These are phyloP conservation scores for Chiloscyllium plagiosum DNA, from an alignment of 2,113 vertebrate species.

Conservation along the genomic window DNA sequence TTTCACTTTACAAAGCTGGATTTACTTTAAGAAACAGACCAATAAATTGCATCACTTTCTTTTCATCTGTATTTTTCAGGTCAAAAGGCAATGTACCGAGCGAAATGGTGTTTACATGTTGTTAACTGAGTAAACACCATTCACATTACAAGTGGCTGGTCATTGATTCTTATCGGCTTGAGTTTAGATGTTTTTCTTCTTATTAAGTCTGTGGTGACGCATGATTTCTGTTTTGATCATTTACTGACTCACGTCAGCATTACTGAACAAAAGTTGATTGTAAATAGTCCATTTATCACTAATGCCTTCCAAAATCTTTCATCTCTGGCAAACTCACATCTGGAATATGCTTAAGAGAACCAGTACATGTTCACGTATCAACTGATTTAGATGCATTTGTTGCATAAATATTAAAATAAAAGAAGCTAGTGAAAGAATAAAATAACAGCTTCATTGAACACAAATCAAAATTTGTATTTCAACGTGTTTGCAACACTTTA, in stretches of 20 bases:
- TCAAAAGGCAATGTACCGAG: slow-evolving; percentile 2
- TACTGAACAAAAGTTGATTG: slow-evolving; percentile 30
- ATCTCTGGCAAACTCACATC: slow-evolving; percentile 29
- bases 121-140: slow-evolving; percentile 4
- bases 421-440: neutral
- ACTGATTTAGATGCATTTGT: neutral
- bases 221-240: slow-evolving; percentile 28
- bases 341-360: slow-evolving; percentile 24
- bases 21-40: neutral
- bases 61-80: slow-evolving; percentile 18
- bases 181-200: slow-evolving; percentile 32
- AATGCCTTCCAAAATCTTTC: slow-evolving; percentile 26
- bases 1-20: neutral
- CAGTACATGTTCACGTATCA: slow-evolving; percentile 2
- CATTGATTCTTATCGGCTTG: slow-evolving; percentile 20
- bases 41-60: slow-evolving; percentile 15
- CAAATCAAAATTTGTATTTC: neutral
- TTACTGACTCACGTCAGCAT: slow-evolving; percentile 27
- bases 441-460: neutral
- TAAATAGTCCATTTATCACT: slow-evolving; percentile 28
- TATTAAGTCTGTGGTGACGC: slow-evolving; percentile 30
- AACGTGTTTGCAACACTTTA: neutral
- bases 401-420: neutral
- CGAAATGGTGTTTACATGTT: slow-evolving; percentile 11
- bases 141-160: slow-evolving; percentile 17